These are phyloP conservation scores for Microplitis demolitor DNA, from an alignment of 1,140 invertebrate species.

Conservation along the genomic window DNA sequence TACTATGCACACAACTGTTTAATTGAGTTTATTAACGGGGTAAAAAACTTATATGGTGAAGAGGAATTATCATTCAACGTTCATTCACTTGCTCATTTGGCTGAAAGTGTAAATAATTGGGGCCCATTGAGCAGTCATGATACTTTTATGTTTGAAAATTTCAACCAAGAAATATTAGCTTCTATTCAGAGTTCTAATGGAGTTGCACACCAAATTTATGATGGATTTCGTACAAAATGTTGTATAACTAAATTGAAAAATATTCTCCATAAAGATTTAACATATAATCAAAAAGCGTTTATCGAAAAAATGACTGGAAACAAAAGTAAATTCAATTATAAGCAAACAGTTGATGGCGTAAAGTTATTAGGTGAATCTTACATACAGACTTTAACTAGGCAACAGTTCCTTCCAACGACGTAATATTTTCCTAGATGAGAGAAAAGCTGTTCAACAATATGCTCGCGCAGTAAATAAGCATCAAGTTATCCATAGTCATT, in stretches of 20 bases:
- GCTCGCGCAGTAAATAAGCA: too few species aligned
- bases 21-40: conserved; percentile 15
- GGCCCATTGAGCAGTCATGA: conserved; percentile 26
- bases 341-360: too few species aligned
- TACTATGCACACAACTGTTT: conserved; percentile 19
- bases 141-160: conserved; percentile 7
- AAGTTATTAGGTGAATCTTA: too few species aligned
- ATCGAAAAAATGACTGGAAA: too few species aligned
- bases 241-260: not conserved
- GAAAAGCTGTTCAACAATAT: too few species aligned
- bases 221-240: not conserved
- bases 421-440: too few species aligned
- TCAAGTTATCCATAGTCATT: too few species aligned
- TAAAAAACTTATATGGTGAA: conserved; percentile 23
- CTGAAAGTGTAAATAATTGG: conserved; percentile 28
- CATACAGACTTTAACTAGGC: too few species aligned
- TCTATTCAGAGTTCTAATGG: not conserved
- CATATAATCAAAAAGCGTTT: too few species aligned
- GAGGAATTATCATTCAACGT: conserved; percentile 26
- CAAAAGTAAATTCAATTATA: too few species aligned
- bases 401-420: too few species aligned
- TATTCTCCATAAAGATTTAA: too few species aligned
- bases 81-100: conserved; percentile 25
- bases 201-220: not conserved
- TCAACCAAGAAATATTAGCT: not conserved